Evolutionary conservation across 1,140 invertebrate species (phyloP).

Genomic region (Drosophila burlai): DNA sequence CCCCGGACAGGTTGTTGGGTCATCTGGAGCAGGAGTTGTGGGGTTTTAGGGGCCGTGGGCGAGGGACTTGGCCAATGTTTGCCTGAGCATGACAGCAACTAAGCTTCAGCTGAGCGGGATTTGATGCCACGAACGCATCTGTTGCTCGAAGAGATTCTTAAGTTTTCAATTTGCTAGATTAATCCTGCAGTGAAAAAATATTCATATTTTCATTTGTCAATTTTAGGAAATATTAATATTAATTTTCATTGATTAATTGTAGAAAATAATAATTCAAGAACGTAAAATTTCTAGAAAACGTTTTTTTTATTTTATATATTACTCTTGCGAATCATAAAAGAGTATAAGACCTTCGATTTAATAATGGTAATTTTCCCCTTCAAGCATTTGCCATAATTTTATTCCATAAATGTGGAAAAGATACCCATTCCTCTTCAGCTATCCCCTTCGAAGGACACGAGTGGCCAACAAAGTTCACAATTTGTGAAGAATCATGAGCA

Average conservation of each 20-base stretch:
- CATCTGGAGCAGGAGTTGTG: not conserved
- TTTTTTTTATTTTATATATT: not conserved
- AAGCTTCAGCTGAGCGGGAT: slow-evolving; percentile 33
- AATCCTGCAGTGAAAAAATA: not conserved
- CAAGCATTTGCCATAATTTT: not conserved
- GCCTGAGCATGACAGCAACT: slow-evolving; percentile 33
- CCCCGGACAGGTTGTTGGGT: slow-evolving; percentile 7
- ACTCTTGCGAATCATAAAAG: not conserved
- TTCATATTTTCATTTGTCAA: too few species aligned
- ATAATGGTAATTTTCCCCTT: not conserved
- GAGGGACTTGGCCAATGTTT: slow-evolving; percentile 20
- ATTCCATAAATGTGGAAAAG: not conserved
- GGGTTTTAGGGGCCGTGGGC: not conserved
- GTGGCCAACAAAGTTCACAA: slow-evolving; percentile 21
- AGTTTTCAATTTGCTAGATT: slow-evolving; percentile 52
- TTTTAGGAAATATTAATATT: too few species aligned
- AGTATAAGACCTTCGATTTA: not conserved
- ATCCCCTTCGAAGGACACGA: not conserved
- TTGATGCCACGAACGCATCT: slow-evolving; percentile 22
- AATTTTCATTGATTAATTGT: too few species aligned
- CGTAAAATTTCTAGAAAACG: too few species aligned
- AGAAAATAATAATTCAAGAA: too few species aligned
- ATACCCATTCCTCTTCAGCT: not conserved
- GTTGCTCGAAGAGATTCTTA: slow-evolving; percentile 43
- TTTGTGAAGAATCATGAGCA: slow-evolving; percentile 13